Conservation (phyloP, 2,888 invertebrate genomes). For the Deilephila elpenor region DNA sequence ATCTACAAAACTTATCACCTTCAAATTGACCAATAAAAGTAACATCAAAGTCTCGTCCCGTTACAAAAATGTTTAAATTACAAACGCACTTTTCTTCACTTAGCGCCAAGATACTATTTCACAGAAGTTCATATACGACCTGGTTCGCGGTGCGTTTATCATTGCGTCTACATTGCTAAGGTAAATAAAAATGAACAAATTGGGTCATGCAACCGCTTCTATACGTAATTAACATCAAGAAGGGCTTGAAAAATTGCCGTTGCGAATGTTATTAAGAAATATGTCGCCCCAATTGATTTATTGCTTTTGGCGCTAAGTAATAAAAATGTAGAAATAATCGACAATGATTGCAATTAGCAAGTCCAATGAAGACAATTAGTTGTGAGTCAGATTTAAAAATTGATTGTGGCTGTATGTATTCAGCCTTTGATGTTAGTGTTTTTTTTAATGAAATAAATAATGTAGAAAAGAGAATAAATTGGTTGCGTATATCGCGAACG, state of each 20-base stretch:
- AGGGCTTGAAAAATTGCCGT: constrained; percentile 21
- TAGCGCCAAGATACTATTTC: constrained; percentile 14
- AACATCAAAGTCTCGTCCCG: constrained; percentile 19
- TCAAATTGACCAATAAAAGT: constrained; percentile 6
- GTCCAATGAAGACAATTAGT: constrained; percentile 12
- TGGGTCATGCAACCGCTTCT: constrained; percentile 41
- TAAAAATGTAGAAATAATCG: constrained; percentile 19
- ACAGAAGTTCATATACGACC: constrained; percentile 38
- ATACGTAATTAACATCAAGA: constrained; percentile 19
- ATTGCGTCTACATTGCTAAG: constrained; percentile 48
- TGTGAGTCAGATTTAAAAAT: background rate
- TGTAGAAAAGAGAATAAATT: background rate
- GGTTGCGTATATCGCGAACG: background rate
- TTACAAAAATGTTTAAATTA: constrained; percentile 19
- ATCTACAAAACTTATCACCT: background rate
- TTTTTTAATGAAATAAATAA: background rate
- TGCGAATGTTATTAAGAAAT: constrained; percentile 16
- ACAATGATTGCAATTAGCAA: constrained; percentile 22
- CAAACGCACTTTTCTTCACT: constrained; percentile 21
- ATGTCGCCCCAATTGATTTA: constrained; percentile 21
- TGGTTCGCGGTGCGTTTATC: constrained; percentile 46
- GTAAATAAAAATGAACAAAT: constrained; percentile 53
- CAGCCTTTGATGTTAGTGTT: background rate
- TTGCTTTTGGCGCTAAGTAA: constrained; percentile 13
- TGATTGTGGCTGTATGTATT: background rate